phyloP scores from a whole-genome alignment of 1,140 invertebrate genomes.

The Pristionchus pacificus region DNA sequence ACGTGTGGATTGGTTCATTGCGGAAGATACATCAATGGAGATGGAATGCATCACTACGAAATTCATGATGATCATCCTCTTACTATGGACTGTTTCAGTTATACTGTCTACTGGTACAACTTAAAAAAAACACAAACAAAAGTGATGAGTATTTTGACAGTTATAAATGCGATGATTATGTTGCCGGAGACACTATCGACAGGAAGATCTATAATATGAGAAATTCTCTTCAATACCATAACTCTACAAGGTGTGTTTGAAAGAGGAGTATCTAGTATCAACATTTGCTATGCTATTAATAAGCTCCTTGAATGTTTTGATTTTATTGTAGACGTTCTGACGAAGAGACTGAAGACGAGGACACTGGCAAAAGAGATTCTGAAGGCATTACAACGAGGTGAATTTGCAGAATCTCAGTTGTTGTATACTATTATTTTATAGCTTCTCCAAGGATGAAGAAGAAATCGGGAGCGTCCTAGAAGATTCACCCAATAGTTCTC shows the following conservation, averaged over 20 bases:
- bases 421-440: too few species aligned
- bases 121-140: neutral
- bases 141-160: neutral
- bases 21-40: constrained; percentile 23
- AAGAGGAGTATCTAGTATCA: too few species aligned
- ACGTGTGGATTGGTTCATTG: constrained; percentile 20
- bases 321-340: too few species aligned
- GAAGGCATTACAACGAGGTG: too few species aligned
- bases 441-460: too few species aligned
- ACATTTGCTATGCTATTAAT: too few species aligned
- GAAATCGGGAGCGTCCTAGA: too few species aligned
- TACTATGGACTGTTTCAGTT: constrained; percentile 19
- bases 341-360: too few species aligned
- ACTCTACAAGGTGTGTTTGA: neutral
- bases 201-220: neutral
- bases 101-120: constrained; percentile 13
- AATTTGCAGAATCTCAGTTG: too few species aligned
- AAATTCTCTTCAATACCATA: neutral
- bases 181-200: neutral
- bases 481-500: too few species aligned
- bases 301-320: too few species aligned
- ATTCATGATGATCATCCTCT: constrained; percentile 8
- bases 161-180: neutral
- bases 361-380: too few species aligned
- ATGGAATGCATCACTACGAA: constrained; percentile 15